A percentile compares a stretch with the other conserved stretches of the same genome.
These are phyloP conservation scores for Chaetodon trifasciatus DNA, from an alignment of 2,797 vertebrate genomes.

Conservation along the genomic window DNA sequence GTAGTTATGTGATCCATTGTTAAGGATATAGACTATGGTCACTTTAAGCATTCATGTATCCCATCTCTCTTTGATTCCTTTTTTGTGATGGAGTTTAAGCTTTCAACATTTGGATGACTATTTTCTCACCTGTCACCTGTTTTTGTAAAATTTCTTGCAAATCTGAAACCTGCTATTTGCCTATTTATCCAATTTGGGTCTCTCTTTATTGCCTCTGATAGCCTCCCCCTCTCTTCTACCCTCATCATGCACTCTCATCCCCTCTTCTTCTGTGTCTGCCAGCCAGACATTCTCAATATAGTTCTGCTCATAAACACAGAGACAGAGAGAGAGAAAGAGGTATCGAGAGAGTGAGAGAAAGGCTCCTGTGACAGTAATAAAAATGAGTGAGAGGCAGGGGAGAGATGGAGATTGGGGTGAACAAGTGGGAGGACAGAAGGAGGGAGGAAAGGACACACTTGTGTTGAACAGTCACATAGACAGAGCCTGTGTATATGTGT, in stretches of 20 bases:
- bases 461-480: conserved; percentile 53
- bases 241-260: conserved; percentile 71
- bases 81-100: not conserved
- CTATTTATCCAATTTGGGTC: conserved; percentile 38
- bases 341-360: conserved; percentile 63
- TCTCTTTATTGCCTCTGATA: conserved; percentile 32
- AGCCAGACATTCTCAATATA: conserved; percentile 93
- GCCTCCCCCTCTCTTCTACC: conserved; percentile 51
- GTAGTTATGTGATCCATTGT: not conserved
- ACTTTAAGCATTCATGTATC: not conserved
- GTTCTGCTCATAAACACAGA: conserved; percentile 90
- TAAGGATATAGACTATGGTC: not conserved
- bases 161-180: conserved; percentile 32
- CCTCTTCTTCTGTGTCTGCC: conserved; percentile 77
- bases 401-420: conserved; percentile 78
- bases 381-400: conserved; percentile 77
- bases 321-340: conserved; percentile 62
- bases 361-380: conserved; percentile 79
- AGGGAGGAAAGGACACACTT: conserved; percentile 60
- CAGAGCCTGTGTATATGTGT: not conserved
- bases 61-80: not conserved
- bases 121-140: not conserved
- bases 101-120: not conserved
- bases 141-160: conserved; percentile 2
- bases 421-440: conserved; percentile 75